Evolutionary conservation across 2,888 invertebrate genomes (phyloP), one percentile per base, ranked within the genome.

Genomic region (Volucella bombylans): DNA sequence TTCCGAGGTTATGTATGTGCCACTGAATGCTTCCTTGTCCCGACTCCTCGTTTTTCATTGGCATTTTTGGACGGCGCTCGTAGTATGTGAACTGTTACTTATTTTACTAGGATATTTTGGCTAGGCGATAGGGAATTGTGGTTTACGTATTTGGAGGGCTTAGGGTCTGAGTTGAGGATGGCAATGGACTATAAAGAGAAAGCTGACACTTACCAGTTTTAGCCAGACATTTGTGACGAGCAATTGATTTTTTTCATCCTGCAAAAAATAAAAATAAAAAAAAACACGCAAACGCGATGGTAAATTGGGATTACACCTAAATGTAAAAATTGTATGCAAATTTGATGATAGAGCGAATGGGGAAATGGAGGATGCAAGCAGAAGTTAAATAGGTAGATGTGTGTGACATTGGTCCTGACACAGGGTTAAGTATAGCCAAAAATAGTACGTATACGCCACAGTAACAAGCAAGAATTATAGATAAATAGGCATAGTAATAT

Each of bases 141-240:
- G 77, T 62, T 77, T 74, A 18, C 15, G 12, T 57, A 55, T 41
- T 77, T 18, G 11, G 43, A 23, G 31, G 31, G 31, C 6, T 31
- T 31, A 6, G 31, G 31, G 31, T 31, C 31, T 4, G 31, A 31
- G 31, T 6, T 31, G 31, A 31, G 45, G 2, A 39, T 45, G 23
- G 31, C 10, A 8, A 23, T n/a, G 61, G 23, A 23, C 12, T 14
- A 14, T 18, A 50, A 23, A 52, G 50, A 52, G 54, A 43, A 77
- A 12, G 54, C 50, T 79, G 76, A 77, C 59, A 89, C 90, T 89
- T 88, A 90, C 90, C 89, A 92, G 89, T 89, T 92, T 97, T 90
- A 98, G 94, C 98, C 98, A 98, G 93, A 98, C 97, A 93, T 98
- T 98, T 91, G 98, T 97, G 92, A 97, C 97, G 92, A 98, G 95